Evolutionary conservation across 2,797 vertebrate genomes (phyloP).

Genomic region (Merluccius polli): DNA sequence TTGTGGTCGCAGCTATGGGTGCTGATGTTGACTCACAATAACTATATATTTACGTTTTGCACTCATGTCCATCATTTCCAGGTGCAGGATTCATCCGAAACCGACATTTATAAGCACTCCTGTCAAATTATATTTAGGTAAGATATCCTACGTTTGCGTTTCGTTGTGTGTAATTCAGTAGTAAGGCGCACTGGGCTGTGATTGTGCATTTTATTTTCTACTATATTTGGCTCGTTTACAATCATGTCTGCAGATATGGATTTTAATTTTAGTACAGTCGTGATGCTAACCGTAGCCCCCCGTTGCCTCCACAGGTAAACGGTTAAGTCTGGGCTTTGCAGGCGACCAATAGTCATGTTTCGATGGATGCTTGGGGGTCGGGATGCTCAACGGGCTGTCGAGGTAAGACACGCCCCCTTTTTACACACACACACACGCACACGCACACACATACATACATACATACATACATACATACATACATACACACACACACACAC

Average conservation of each 20-base stretch:
- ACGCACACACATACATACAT: no score
- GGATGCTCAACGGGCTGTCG: slow-evolving; percentile 79
- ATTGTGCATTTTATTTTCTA: background rate
- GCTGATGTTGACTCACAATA: no score
- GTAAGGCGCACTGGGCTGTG: no score
- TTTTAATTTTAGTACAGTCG: background rate
- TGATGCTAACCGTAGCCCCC: no score
- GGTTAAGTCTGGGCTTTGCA: background rate
- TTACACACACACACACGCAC: background rate
- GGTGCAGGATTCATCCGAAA: no score
- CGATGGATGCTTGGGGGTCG: slow-evolving; percentile 91
- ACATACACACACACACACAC: background rate
- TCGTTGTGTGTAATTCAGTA: background rate
- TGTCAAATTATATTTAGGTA: background rate
- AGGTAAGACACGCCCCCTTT: slow-evolving; percentile 68
- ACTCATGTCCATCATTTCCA: no score
- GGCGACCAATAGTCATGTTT: slow-evolving; percentile 71
- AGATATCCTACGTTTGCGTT: background rate
- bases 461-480: no score
- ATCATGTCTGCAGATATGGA: background rate
- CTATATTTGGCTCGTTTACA: background rate
- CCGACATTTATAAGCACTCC: no score
- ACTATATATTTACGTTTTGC: slow-evolving; percentile 14
- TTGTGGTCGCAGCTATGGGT: slow-evolving; percentile 29
- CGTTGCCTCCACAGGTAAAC: no score